Base-by-base conservation (phyloP, 1,140 invertebrate species). In the Tyrophagus putrescentiae region DNA sequence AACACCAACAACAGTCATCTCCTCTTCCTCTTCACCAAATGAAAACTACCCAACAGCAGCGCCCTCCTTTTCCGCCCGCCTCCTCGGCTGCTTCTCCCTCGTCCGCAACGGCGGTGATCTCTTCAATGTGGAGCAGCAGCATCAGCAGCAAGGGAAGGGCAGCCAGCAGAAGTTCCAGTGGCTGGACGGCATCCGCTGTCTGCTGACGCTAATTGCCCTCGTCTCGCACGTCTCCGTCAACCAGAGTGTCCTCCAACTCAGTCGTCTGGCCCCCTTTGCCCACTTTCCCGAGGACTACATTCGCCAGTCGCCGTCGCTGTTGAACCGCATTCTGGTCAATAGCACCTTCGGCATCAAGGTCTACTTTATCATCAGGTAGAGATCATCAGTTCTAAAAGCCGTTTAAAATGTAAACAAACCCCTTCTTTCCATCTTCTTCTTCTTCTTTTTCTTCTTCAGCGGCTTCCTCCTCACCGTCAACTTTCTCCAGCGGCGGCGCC, bases 271-370 rank as follows among this genome's bases (percentile, higher is more conserved):
- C 18, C 52, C 52, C 18, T 54, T 54, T 54, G 28, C 25, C 2
- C 52, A 54, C 27, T 54, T 31, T 54, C 52, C 52, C 1, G 52
- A 54, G 18, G 52, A 54, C 27, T 54, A 54, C 27, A 7, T 31
- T 27, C 52, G 52, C 32, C 52, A 54, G 39, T 34, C 3, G 3
- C 9, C 1, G 39, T 11, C 4, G 9, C 9, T 31, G n/a, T 11
- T 32, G 7, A 54, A 54, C 39, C 52, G 52, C n/a, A 18, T 18
- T 25, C 3, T 54, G 6, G 52, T 54, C 1, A 54, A 54, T 25
- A 54, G 52, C 25, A 54, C 52, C 9, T 28, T 13, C 11, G 25
- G 31, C 25, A 25, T 54, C 3, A 54, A 54, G 39, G 18, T 34
- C 18, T 54, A 18, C 27, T 54, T 54, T 33, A 54, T 54, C 31